A percentile compares a stretch with the other conserved stretches of the same genome.
Evolutionary conservation across 2,113 vertebrate species (phyloP).

Genomic region (Seriola aureovittata): DNA sequence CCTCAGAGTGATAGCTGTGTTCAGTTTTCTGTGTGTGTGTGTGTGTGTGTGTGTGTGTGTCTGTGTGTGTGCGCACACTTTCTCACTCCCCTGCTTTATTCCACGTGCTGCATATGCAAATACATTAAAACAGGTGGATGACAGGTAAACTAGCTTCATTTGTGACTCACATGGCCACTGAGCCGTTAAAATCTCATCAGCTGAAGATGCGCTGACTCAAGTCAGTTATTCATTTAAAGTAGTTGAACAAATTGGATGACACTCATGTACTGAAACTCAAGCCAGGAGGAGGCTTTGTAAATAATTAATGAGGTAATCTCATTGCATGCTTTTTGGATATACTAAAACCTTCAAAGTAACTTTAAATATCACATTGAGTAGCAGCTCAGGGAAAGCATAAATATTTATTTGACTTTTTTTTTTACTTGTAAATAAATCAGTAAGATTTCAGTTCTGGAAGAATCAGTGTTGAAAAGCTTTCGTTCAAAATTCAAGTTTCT

Average conservation of each 20-base stretch:
- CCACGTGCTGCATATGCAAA: not conserved
- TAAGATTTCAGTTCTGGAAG: not conserved
- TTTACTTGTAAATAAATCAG: not conserved
- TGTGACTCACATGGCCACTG: not conserved
- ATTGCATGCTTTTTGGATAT: constrained; percentile 16
- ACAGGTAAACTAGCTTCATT: not conserved
- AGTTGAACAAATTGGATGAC: constrained; percentile 20
- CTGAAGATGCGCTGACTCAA: constrained; percentile 1
- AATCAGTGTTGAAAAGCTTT: not conserved
- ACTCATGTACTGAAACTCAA: not conserved
- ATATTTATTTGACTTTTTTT: not conserved
- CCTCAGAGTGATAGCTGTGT: not conserved
- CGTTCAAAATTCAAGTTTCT: not conserved
- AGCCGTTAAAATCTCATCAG: not conserved
- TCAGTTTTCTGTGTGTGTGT: not conserved
- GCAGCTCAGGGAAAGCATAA: not conserved
- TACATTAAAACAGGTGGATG: not conserved
- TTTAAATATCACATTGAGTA: not conserved
- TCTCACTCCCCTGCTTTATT: not conserved
- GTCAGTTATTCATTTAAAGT: constrained; percentile 6
- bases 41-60: too few species aligned
- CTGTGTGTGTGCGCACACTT: too few species aligned
- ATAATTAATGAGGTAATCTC: constrained; percentile 26
- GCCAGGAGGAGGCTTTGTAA: constrained; percentile 6
- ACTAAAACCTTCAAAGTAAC: constrained; percentile 21